Percentiles rank a stretch among this genome's conserved stretches.
phyloP scores from a whole-genome alignment of 2,113 vertebrate species.

The Oplegnathus fasciatus region DNA sequence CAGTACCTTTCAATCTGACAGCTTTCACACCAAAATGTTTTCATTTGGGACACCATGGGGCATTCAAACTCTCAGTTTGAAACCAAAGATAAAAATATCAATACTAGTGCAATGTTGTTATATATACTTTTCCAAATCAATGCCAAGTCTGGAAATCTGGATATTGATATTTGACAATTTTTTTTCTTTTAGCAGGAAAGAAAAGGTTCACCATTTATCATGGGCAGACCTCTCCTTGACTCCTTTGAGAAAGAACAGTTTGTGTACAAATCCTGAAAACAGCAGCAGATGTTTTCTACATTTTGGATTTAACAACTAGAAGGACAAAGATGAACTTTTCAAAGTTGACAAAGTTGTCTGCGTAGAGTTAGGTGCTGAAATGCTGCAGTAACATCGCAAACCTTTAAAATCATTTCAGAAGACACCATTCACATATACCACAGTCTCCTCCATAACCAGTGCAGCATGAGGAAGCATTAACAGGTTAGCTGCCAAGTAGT shows the following conservation, averaged over 20 bases:
- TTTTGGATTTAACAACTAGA: neutral
- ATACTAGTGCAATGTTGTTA: neutral
- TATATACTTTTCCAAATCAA: neutral
- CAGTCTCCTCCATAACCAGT: neutral
- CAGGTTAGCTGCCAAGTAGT: neutral
- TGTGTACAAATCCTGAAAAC: too few species aligned
- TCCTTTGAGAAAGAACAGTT: neutral
- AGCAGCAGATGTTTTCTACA: neutral
- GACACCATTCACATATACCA: neutral
- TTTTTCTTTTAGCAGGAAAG: neutral
- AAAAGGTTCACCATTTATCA: neutral
- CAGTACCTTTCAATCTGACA: neutral
- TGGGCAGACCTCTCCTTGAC: neutral
- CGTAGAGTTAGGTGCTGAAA: neutral
- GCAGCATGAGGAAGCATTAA: neutral
- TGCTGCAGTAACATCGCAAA: neutral
- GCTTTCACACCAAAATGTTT: neutral
- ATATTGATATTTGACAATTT: neutral
- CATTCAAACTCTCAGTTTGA: slow-evolving; percentile 4
- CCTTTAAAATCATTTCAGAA: neutral
- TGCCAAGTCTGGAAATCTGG: slow-evolving; percentile 12
- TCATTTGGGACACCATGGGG: neutral
- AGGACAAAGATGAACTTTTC: neutral
- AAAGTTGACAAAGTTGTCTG: neutral
- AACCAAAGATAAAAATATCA: slow-evolving; percentile 9